A percentile compares a stretch with the other conserved stretches of the same genome.
These are phyloP conservation scores for Styela plicata DNA, from an alignment of 23 tunicate genomes.

Conservation along the genomic window DNA sequence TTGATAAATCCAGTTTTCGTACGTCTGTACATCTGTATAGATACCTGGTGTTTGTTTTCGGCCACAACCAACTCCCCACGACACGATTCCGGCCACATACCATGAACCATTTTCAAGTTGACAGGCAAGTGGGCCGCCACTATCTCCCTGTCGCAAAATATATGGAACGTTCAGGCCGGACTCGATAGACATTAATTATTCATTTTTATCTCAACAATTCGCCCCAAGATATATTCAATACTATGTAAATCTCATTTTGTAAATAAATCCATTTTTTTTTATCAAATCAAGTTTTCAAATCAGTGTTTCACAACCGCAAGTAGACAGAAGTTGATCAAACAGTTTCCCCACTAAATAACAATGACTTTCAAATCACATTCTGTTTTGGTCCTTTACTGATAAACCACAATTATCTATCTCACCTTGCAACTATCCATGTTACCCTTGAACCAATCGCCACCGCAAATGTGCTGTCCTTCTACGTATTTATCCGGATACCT, in stretches of 20 bases:
- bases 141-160: conserved; percentile 74
- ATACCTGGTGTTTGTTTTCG: conserved; percentile 68
- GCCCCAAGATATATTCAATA: too few species aligned
- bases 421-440: conserved; percentile 78
- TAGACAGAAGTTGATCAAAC: too few species aligned
- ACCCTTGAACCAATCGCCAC: conserved; percentile 64
- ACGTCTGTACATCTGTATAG: conserved; percentile 66
- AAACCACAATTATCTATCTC: too few species aligned
- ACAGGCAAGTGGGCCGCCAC: conserved; percentile 95
- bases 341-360: too few species aligned
- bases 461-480: conserved; percentile 65
- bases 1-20: conserved; percentile 55
- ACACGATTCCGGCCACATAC: conserved; percentile 84
- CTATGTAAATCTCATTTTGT: too few species aligned
- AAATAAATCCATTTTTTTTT: too few species aligned
- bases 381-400: too few species aligned
- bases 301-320: too few species aligned
- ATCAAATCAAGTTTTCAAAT: too few species aligned
- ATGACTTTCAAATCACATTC: too few species aligned
- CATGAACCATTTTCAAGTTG: conserved; percentile 56
- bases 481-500: conserved; percentile 23
- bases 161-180: too few species aligned
- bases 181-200: too few species aligned
- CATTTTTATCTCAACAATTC: conserved; percentile 6
- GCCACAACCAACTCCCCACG: conserved; percentile 94